A percentile compares a stretch with the other conserved stretches of the same genome.
Evolutionary conservation across 2,888 invertebrate species (phyloP).

Genomic region (Diarsia mendica): DNA sequence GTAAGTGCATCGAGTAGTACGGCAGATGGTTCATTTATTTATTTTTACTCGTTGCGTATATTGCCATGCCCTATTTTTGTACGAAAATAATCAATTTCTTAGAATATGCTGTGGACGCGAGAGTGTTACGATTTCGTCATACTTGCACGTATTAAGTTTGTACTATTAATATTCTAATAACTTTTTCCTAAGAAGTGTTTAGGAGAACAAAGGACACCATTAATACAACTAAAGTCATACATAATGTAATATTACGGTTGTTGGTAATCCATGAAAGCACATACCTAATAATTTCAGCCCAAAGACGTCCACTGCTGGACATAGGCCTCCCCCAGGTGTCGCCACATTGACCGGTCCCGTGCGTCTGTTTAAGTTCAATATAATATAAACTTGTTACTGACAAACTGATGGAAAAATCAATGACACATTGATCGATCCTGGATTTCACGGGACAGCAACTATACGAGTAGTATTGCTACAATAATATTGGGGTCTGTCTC

Average conservation of each 20-base stretch:
- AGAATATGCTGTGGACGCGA: conserved; percentile 54
- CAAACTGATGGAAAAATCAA: not conserved
- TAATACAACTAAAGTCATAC: not conserved
- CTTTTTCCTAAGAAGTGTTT: conserved; percentile 21
- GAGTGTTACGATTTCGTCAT: conserved; percentile 52
- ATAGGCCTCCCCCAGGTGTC: too few relatives aligned
- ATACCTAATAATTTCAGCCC: not conserved
- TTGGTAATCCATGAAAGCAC: not conserved
- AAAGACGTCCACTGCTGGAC: too few relatives aligned
- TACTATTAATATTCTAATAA: conserved; percentile 27
- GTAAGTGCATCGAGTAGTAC: conserved; percentile 55
- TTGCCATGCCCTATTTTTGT: conserved; percentile 67
- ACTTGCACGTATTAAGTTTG: conserved; percentile 32
- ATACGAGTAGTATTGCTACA: too few relatives aligned
- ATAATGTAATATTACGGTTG: not conserved
- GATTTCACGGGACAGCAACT: too few relatives aligned
- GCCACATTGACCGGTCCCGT: too few relatives aligned
- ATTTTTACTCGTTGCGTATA: conserved; percentile 63
- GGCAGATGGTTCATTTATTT: conserved; percentile 65
- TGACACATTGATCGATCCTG: too few relatives aligned
- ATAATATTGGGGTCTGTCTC: too few relatives aligned
- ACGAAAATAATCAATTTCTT: conserved; percentile 68
- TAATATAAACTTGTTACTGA: not conserved
- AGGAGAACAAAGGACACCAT: not conserved
- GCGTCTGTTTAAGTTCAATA: not conserved